These are phyloP conservation scores for Polia nebulosa DNA, from an alignment of 2,888 invertebrate species.

Conservation along the genomic window DNA sequence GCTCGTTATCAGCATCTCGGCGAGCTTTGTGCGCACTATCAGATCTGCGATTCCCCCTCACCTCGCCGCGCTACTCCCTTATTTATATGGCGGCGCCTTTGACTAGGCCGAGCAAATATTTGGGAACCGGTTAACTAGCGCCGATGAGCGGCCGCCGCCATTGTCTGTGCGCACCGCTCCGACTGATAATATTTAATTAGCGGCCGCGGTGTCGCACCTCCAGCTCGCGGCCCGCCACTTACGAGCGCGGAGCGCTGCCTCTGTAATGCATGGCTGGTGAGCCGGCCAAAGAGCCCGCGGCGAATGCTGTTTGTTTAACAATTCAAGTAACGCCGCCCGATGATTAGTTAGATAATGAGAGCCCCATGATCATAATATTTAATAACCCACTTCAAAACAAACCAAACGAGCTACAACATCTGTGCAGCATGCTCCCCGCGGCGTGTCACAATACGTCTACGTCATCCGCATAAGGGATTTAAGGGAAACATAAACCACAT, in stretches of 20 bases:
- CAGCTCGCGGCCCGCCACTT: constrained; percentile 80
- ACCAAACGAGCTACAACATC: constrained; percentile 66
- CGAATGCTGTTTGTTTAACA: constrained; percentile 82
- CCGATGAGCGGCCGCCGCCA: constrained; percentile 84
- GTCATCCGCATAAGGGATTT: constrained; percentile 71
- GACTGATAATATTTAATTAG: constrained; percentile 90
- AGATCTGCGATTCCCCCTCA: constrained; percentile 80
- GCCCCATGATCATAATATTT: constrained; percentile 77
- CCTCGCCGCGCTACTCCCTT: constrained; percentile 76
- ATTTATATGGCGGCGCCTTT: constrained; percentile 87
- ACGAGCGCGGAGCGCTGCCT: constrained; percentile 73
- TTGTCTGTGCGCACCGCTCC: constrained; percentile 86
- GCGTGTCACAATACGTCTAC: constrained; percentile 70
- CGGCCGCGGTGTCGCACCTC: constrained; percentile 87
- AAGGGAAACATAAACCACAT: constrained; percentile 74
- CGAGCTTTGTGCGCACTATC: constrained; percentile 83
- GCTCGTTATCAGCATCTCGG: constrained; percentile 81
- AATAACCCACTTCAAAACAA: constrained; percentile 68
- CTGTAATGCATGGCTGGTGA: constrained; percentile 76
- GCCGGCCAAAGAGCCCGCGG: constrained; percentile 82
- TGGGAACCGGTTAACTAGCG: constrained; percentile 87
- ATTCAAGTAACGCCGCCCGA: constrained; percentile 76
- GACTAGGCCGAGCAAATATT: constrained; percentile 87
- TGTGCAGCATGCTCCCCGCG: constrained; percentile 59
- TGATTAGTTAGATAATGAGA: constrained; percentile 84